Evolutionary conservation across 1,140 invertebrate genomes (phyloP), one percentile per base, ranked within the genome.

Genomic region (Gonatopus flavifemur): DNA sequence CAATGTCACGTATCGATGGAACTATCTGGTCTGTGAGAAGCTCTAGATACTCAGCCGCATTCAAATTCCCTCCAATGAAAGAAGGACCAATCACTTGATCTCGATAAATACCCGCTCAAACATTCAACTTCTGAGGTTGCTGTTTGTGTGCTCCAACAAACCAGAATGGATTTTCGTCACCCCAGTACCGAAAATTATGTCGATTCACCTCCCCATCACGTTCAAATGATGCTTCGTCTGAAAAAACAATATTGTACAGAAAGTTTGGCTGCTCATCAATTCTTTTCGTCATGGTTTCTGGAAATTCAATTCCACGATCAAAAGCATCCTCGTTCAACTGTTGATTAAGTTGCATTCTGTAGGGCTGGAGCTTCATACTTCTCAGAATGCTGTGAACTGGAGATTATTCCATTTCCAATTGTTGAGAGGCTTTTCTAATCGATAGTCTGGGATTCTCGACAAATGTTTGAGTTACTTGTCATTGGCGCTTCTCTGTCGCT

Each of bases 61-160:
- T 64, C 1, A 58, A 32, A 46, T 52, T 57, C 13, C 37, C 58
- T 18, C 60, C 60, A 25, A 59, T 55, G n/a, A 42, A 63, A 53
- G 45, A 55, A 54, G 55, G 52, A 12, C 53, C 60, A 9, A 67
- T 39, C 9, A 59, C 18, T 30, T 32, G 21, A 30, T 58, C 32
- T 30, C 47, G 44, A 35, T 59, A 19, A 28, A 64, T 52, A 0
- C 55, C 60, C 19, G 36, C 36, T 64, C 61, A 68, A 19, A 68
- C 58, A 43, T 57, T 62, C 18, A 55, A 20, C 28, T 55, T 56
- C 16, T 40, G 33, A 13, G 53, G 45, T 37, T 54, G 44, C 44
- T 67, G 63, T 3, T 37, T 33, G 6, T 49, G 9, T 10, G 15
- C 12, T 30, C 48, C 50, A 28, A 21, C 2, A 15, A 44, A 31